A percentile compares a stretch with the other conserved stretches of the same genome.
phyloP scores from a whole-genome alignment of 1,140 invertebrate genomes.

The Apolygus lucorum region DNA sequence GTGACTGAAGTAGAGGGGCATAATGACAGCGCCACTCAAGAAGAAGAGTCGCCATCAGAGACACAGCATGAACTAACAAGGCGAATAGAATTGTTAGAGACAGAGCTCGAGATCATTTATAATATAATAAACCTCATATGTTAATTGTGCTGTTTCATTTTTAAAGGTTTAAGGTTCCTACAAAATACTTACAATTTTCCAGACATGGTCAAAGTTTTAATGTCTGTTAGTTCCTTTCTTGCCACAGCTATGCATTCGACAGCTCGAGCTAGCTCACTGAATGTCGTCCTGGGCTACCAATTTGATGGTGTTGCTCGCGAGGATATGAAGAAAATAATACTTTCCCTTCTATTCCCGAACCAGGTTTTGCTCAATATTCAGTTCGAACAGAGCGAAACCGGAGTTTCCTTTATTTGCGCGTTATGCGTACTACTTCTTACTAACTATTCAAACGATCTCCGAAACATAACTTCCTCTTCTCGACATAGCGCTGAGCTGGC shows the following conservation, averaged over 20 bases:
- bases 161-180: too few species aligned
- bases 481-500: not conserved
- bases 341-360: not conserved
- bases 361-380: not conserved
- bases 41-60: too few species aligned
- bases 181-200: too few species aligned
- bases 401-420: not conserved
- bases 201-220: too few species aligned
- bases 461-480: not conserved
- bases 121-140: too few species aligned
- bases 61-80: too few species aligned
- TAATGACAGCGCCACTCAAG: too few species aligned
- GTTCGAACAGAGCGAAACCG: not conserved
- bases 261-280: not conserved
- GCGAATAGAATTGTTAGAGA: too few species aligned
- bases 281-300: not conserved
- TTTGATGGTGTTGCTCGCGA: not conserved
- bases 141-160: too few species aligned
- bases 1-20: too few species aligned
- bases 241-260: not conserved
- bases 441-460: not conserved
- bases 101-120: too few species aligned
- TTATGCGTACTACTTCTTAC: not conserved
- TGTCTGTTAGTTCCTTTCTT: not conserved
- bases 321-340: not conserved